phyloP scores from a whole-genome alignment of 2,888 invertebrate genomes.

The Xanthorhoe spadicearia region DNA sequence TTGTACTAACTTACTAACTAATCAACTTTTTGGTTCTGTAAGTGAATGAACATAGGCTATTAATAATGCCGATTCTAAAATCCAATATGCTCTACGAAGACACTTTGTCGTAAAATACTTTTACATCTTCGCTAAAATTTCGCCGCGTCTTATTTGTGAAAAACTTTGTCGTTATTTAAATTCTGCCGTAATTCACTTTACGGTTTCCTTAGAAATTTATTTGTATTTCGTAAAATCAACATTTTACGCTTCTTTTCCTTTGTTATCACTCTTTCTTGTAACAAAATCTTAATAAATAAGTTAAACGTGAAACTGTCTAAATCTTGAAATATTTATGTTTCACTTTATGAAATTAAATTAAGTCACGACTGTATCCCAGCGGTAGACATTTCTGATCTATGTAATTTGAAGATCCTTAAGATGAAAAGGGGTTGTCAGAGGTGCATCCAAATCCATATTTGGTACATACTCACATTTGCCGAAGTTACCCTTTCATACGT shows the following conservation, averaged over 20 bases:
- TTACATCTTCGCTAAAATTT: background rate
- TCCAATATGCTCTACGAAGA: background rate
- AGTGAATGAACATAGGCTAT: too few relatives aligned
- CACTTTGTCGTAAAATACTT: background rate
- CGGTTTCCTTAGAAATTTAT: background rate
- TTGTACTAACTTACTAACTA: too few relatives aligned
- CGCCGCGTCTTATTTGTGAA: slow-evolving; percentile 3
- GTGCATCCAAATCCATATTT: too few relatives aligned
- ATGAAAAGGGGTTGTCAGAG: too few relatives aligned
- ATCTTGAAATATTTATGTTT: background rate
- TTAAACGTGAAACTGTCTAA: background rate
- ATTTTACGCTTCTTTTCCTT: background rate
- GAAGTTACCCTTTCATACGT: too few relatives aligned
- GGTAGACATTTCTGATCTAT: too few relatives aligned
- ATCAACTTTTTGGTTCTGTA: too few relatives aligned
- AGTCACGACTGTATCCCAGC: too few relatives aligned
- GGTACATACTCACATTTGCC: too few relatives aligned
- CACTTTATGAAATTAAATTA: background rate
- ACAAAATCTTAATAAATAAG: background rate
- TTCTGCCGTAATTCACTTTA: slow-evolving; percentile 13
- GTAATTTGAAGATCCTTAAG: too few relatives aligned
- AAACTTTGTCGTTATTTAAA: slow-evolving; percentile 12
- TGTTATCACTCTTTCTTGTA: background rate
- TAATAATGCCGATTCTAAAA: background rate
- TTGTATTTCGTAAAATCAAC: slow-evolving; percentile 5